phyloP scores from a whole-genome alignment of 2,888 invertebrate species.

The Microctonus hyperodae region DNA sequence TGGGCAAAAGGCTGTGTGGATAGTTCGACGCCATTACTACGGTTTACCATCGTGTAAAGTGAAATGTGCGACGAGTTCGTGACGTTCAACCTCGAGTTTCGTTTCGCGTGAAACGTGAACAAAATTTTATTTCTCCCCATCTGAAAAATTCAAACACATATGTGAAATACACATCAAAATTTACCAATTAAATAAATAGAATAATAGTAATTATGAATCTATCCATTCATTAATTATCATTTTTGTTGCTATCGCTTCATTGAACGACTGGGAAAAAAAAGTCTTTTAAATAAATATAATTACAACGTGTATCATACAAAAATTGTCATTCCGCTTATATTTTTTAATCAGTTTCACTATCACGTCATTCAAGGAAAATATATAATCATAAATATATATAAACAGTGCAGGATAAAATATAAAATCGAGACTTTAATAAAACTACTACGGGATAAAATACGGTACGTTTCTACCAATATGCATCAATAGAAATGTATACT shows the following conservation, averaged over 20 bases:
- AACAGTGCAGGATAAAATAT: background rate
- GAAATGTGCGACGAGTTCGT: slow-evolving; percentile 38
- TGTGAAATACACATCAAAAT: background rate
- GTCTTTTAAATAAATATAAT: background rate
- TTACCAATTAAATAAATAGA: background rate
- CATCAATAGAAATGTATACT: background rate
- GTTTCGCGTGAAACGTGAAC: slow-evolving; percentile 24
- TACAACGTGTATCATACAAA: background rate
- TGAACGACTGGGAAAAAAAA: background rate
- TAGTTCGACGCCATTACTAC: slow-evolving; percentile 35
- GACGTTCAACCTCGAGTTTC: slow-evolving; percentile 32
- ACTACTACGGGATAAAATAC: background rate
- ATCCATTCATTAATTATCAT: background rate
- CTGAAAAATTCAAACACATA: background rate
- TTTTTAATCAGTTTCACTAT: background rate
- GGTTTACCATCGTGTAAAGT: slow-evolving; percentile 30
- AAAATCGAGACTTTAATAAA: background rate
- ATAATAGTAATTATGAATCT: background rate
- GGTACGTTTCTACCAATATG: background rate
- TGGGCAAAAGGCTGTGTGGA: background rate
- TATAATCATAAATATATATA: background rate
- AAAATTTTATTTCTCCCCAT: background rate
- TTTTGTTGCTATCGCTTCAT: background rate
- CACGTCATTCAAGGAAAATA: background rate
- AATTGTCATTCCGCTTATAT: background rate